Base-by-base conservation (phyloP, 2,888 invertebrate species). In the Lasioglossum lativentre region DNA sequence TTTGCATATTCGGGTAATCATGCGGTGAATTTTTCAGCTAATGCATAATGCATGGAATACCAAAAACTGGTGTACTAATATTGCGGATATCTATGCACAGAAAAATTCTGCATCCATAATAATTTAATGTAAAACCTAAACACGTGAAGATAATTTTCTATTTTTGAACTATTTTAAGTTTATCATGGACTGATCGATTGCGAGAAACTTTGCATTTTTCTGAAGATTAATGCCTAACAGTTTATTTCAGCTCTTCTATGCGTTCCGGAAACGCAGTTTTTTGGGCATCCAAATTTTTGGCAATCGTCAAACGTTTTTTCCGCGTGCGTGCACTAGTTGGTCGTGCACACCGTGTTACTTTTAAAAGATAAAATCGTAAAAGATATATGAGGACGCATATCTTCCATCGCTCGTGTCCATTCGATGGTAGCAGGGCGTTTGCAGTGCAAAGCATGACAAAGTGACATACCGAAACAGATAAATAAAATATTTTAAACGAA, bases 361-460 rank as follows among this genome's bases (percentile, higher is more conserved):
- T 75, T 47, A 34, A 34, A 78, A 75, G 85, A 82, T 85, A 85
- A 78, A 83, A 74, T 85, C 75, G 34, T 45, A 74, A 80, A 79
- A 85, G 85, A 83, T 83, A 76, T 76, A 85, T 80, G 63, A 74
- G 73, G 34, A 34, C 42, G 73, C 74, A 6, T 85, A 83, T 83
- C 79, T 80, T 83, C 68, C 79, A 59, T 79, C 59, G 63, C 45
- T 71, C 79, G 71, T 74, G 52, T 80, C 78, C 83, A 80, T 74
- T 85, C 59, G 73, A 77, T 83, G 59, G 59, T 40, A 47, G 59
- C 34, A 42, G 70, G 47, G 59, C 73, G 79, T 75, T 85, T 63
- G 75, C 42, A 76, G 42, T 76, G 79, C 76, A 72, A 83, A 79
- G 76, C 76, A 52, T 85, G 79, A 85, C 76, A 82, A 85, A 77